Conservation (phyloP, 1,140 invertebrate genomes). For the Ptiloglossa arizonensis region DNA sequence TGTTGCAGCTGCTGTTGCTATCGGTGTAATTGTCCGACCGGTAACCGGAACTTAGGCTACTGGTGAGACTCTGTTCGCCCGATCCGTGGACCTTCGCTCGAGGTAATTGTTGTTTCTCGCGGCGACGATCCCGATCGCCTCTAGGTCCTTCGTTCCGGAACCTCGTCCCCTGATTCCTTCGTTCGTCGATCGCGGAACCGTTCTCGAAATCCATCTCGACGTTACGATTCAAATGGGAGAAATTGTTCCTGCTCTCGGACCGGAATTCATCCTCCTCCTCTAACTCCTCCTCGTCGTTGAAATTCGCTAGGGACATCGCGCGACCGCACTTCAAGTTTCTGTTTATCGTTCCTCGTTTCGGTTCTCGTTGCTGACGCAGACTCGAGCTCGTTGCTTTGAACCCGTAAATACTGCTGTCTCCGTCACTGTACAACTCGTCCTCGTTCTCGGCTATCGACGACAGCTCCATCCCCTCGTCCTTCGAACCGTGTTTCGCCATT, state of each 20-base stretch:
- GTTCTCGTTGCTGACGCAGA: no score
- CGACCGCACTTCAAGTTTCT: neutral
- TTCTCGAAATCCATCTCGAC: conserved; percentile 42
- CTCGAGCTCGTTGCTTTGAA: conserved; percentile 15
- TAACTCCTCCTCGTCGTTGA: conserved; percentile 40
- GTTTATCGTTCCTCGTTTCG: neutral
- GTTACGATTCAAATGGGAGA: neutral
- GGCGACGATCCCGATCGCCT: neutral
- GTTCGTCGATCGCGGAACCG: neutral
- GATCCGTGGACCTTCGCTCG: conserved; percentile 36
- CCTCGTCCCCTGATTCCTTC: neutral
- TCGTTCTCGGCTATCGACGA: conserved; percentile 51
- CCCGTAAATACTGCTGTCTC: conserved; percentile 60
- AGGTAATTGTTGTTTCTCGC: neutral
- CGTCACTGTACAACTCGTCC: conserved; percentile 63
- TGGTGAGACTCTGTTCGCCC: conserved; percentile 73
- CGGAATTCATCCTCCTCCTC: conserved; percentile 12
- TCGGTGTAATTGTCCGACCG: conserved; percentile 81
- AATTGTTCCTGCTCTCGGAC: no score
- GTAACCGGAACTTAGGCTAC: conserved; percentile 84
- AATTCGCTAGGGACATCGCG: conserved; percentile 41
- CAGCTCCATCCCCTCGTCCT: conserved; percentile 65
- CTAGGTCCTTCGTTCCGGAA: neutral
- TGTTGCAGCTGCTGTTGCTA: conserved; percentile 84
- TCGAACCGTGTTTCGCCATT: conserved; percentile 69